Percentiles rank a stretch among this genome's conserved stretches.
Conservation (phyloP, 2,113 vertebrate species). For the Microcebus jonahi region DNA sequence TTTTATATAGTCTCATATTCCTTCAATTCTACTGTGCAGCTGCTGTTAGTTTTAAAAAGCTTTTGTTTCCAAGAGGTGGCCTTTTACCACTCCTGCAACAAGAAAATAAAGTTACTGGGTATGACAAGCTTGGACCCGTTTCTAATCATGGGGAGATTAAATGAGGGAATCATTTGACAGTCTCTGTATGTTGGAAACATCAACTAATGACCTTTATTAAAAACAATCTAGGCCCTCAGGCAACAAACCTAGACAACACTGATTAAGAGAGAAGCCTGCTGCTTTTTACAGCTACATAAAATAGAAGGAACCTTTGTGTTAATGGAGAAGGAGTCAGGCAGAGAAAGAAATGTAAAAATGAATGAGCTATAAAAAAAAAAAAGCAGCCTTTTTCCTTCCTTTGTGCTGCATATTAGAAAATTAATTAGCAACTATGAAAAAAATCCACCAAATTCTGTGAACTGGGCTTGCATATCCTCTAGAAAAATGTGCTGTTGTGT, state of each 20-base stretch:
- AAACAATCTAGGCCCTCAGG: slow-evolving; percentile 79
- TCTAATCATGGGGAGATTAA: slow-evolving; percentile 72
- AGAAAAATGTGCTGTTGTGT: not conserved
- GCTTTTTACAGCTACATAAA: slow-evolving; percentile 82
- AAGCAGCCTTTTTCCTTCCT: slow-evolving; percentile 41
- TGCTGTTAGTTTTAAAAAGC: slow-evolving; percentile 50
- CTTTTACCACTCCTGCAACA: slow-evolving; percentile 64
- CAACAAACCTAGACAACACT: slow-evolving; percentile 81
- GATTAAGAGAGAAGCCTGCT: slow-evolving; percentile 84
- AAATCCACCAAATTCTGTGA: not conserved
- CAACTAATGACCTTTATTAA: slow-evolving; percentile 84
- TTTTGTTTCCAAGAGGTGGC: slow-evolving; percentile 72
- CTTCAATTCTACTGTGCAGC: slow-evolving; percentile 43
- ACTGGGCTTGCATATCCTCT: not conserved
- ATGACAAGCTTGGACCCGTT: slow-evolving; percentile 44
- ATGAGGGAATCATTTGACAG: slow-evolving; percentile 75
- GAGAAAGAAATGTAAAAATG: slow-evolving; percentile 80
- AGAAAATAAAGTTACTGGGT: slow-evolving; percentile 68
- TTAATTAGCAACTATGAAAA: slow-evolving; percentile 71
- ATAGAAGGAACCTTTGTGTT: slow-evolving; percentile 79
- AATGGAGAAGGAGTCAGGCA: slow-evolving; percentile 70
- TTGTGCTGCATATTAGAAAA: slow-evolving; percentile 70
- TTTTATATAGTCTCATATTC: not conserved
- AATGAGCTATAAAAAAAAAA: slow-evolving; percentile 76
- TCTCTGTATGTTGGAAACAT: slow-evolving; percentile 69